phyloP scores from a whole-genome alignment of 1,140 invertebrate species.

The Diachasma alloeum region DNA sequence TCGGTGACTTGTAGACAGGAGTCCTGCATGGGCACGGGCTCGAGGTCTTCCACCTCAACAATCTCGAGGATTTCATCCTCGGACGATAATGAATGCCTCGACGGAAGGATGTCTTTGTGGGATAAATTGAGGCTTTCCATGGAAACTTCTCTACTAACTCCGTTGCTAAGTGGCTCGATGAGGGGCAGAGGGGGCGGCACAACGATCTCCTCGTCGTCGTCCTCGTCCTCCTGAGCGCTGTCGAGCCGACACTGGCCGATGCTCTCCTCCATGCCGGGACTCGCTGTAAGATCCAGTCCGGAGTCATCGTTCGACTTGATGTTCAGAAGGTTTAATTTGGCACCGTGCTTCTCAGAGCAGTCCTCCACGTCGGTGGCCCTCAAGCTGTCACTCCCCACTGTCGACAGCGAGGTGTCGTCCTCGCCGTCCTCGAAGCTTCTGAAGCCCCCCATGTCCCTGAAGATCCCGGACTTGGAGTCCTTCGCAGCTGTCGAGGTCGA shows the following conservation, averaged over 20 bases:
- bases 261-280: conserved; percentile 53
- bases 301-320: conserved; percentile 52
- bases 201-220: conserved; percentile 78
- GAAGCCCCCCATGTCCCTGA: conserved; percentile 72
- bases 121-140: conserved; percentile 77
- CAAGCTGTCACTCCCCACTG: conserved; percentile 55
- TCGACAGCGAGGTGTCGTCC: conserved; percentile 56
- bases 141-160: conserved; percentile 76
- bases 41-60: conserved; percentile 82
- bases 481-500: conserved; percentile 62
- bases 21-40: conserved; percentile 84
- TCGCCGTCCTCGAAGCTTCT: conserved; percentile 66
- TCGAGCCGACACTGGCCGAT: conserved; percentile 47
- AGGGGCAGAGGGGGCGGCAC: conserved; percentile 79
- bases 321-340: conserved; percentile 57
- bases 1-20: conserved; percentile 88
- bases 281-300: conserved; percentile 47
- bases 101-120: conserved; percentile 60
- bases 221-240: conserved; percentile 61
- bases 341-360: conserved; percentile 57
- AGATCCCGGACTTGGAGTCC: conserved; percentile 51
- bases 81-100: conserved; percentile 57
- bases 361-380: conserved; percentile 57
- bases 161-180: conserved; percentile 75
- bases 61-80: conserved; percentile 82